phyloP scores from a whole-genome alignment of 2,113 vertebrate species.

The Sinocyclocheilus grahami region DNA sequence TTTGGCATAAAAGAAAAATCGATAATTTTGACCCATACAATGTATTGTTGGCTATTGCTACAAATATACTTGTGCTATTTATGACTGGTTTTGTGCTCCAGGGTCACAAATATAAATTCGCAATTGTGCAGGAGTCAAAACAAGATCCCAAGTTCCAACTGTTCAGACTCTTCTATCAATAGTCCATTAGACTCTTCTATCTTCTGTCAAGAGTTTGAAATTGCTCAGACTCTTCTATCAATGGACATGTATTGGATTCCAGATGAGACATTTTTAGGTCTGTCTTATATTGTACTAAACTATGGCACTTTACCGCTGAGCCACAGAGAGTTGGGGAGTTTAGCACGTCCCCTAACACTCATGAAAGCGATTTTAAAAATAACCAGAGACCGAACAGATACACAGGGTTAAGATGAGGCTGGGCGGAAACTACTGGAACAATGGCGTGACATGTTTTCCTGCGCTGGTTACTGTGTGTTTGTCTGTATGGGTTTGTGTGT shows the following conservation, averaged over 20 bases:
- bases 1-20: too few relatives aligned
- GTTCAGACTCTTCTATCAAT: not conserved
- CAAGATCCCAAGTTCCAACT: not conserved
- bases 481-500: slow-evolving; percentile 24
- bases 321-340: slow-evolving; percentile 3
- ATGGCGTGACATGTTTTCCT: slow-evolving; percentile 55
- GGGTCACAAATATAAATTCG: not conserved
- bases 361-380: slow-evolving; percentile 4
- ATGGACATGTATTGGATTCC: not conserved
- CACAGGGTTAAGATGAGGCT: slow-evolving; percentile 10
- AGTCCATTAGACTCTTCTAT: not conserved
- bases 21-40: too few relatives aligned
- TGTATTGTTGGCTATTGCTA: too few relatives aligned
- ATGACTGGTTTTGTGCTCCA: too few relatives aligned
- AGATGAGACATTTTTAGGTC: not conserved
- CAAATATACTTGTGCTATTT: too few relatives aligned
- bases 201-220: not conserved
- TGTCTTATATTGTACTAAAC: not conserved
- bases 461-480: slow-evolving; percentile 20
- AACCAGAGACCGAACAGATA: slow-evolving; percentile 7
- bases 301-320: not conserved
- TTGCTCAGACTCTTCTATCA: not conserved
- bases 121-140: not conserved
- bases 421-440: slow-evolving; percentile 59
- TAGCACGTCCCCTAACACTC: slow-evolving; percentile 4